Percentiles rank a stretch among this genome's conserved stretches.
Evolutionary conservation across 2,888 invertebrate species (phyloP).

Genomic region (Pollenia angustigena): DNA sequence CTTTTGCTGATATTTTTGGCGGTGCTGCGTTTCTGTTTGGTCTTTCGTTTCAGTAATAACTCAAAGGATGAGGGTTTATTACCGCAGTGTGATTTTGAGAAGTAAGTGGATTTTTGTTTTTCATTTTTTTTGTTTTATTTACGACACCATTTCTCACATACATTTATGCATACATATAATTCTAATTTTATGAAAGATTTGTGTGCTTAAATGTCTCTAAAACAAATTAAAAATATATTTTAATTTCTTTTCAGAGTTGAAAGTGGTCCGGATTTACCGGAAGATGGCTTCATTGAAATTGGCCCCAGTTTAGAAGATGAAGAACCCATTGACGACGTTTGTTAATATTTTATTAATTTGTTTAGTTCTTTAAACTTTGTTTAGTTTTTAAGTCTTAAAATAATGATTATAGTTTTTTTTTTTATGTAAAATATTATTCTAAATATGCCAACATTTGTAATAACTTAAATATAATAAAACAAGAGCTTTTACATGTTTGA

Average conservation of each 20-base stretch:
- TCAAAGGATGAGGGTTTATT: slow-evolving; percentile 82
- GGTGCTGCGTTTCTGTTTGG: slow-evolving; percentile 83
- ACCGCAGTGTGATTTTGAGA: slow-evolving; percentile 83
- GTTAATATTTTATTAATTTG: slow-evolving; percentile 76
- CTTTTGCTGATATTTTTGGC: slow-evolving; percentile 84
- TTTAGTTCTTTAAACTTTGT: slow-evolving; percentile 45
- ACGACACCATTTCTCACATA: no score
- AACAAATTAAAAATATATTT: slow-evolving; percentile 17
- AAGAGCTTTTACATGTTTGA: slow-evolving; percentile 69
- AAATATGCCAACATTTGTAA: slow-evolving; percentile 35
- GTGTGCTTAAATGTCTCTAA: neutral
- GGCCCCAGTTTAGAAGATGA: slow-evolving; percentile 80
- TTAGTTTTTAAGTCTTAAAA: slow-evolving; percentile 43
- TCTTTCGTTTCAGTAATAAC: slow-evolving; percentile 79
- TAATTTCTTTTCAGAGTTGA: slow-evolving; percentile 78
- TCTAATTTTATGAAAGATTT: slow-evolving; percentile 42
- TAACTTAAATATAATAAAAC: slow-evolving; percentile 42
- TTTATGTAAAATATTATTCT: slow-evolving; percentile 27
- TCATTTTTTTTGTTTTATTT: neutral
- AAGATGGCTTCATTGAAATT: slow-evolving; percentile 81
- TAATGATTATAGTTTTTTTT: slow-evolving; percentile 34
- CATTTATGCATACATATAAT: slow-evolving; percentile 18
- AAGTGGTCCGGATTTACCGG: slow-evolving; percentile 79
- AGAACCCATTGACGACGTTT: slow-evolving; percentile 81
- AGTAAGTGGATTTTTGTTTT: slow-evolving; percentile 75